These are phyloP conservation scores for Daktulosphaira vitifoliae DNA, from an alignment of 1,140 invertebrate species.

Conservation along the genomic window DNA sequence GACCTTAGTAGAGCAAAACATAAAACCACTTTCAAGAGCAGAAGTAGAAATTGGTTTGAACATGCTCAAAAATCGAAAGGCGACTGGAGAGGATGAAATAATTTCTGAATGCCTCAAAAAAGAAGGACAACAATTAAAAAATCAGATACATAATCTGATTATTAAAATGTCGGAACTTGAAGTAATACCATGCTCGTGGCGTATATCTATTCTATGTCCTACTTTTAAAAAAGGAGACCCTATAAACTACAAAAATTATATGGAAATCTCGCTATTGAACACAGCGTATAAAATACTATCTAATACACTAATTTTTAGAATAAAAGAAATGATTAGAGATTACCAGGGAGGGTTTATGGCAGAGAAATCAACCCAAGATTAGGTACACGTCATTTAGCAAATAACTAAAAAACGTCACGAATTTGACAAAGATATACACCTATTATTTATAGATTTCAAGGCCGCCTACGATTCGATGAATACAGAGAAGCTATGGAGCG, in stretches of 20 bases:
- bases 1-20: neutral
- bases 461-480: no score
- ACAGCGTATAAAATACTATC: no score
- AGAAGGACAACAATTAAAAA: constrained; percentile 21
- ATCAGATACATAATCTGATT: constrained; percentile 12
- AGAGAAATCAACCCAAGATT: no score
- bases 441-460: no score
- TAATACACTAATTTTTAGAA: no score
- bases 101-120: constrained; percentile 35
- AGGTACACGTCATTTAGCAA: no score
- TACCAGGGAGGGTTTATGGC: no score
- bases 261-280: constrained; percentile 27
- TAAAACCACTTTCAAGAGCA: neutral
- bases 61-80: constrained; percentile 34
- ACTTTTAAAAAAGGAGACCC: constrained; percentile 37
- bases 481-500: no score
- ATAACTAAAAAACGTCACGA: no score
- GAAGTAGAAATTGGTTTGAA: constrained; percentile 26
- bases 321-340: no score
- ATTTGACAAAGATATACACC: no score
- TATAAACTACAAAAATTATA: constrained; percentile 28
- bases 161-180: constrained; percentile 33
- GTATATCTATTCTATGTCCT: constrained; percentile 34
- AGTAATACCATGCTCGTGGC: constrained; percentile 37
- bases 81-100: constrained; percentile 31